These are phyloP conservation scores for Podilymbus podiceps DNA, from an alignment of 2,113 vertebrate species.

Conservation along the genomic window DNA sequence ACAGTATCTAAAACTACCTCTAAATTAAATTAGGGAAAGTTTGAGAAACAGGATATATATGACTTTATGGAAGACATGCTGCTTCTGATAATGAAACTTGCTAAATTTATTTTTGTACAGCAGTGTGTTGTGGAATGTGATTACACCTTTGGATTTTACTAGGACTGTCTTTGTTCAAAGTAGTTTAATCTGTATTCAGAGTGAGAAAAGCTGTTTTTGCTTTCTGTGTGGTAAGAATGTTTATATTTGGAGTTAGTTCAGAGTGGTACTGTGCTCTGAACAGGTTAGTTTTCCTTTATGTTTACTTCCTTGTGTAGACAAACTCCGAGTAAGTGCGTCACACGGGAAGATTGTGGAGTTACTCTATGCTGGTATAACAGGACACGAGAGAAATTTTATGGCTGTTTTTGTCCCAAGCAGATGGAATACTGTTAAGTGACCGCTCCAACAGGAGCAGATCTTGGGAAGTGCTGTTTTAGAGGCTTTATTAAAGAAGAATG, in stretches of 20 bases:
- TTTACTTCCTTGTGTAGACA: conserved; percentile 1
- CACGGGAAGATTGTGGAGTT: conserved; percentile 5
- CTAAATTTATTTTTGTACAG: neutral
- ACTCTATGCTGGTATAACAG: neutral
- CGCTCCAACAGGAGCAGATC: neutral
- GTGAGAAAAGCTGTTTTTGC: neutral
- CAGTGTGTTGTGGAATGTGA: neutral
- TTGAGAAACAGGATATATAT: neutral
- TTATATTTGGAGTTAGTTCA: neutral
- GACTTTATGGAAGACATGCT: neutral
- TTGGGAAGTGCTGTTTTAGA: neutral
- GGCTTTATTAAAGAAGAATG: neutral
- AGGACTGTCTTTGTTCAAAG: neutral
- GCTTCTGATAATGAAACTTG: neutral
- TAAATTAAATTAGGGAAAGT: neutral
- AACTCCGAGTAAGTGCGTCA: neutral
- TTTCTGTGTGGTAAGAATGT: neutral
- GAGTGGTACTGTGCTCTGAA: neutral
- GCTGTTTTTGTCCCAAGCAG: neutral
- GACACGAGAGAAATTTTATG: neutral
- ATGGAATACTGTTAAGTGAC: neutral
- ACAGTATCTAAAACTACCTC: neutral
- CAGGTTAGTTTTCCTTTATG: neutral
- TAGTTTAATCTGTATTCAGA: neutral
- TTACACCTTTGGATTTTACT: neutral